Evolutionary conservation across 37 sponge, comb jelly and placozoan species (phyloP), one percentile per base, ranked within the genome.

Genomic region (Cladorhizidae sp.): DNA sequence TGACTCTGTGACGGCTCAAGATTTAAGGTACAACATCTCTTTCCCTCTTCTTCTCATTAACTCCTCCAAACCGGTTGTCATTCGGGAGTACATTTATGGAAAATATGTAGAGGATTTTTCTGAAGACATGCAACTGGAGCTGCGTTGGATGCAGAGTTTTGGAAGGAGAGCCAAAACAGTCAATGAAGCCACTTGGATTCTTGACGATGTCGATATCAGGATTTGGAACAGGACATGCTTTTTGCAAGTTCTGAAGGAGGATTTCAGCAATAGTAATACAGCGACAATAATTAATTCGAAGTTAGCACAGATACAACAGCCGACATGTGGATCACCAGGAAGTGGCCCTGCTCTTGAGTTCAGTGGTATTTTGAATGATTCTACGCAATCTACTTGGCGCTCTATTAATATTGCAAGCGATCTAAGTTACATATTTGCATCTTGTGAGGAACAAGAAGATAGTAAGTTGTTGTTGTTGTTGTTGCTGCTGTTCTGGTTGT

Each of bases 111-210:
- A 23, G 49, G 9, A 41, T 18, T 8, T 18, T n/a, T 41, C 25
- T 5, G 36, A 32, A 32, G 31, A 65, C 35, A 31, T 31, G 20
- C 35, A 29, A 32, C 12, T 32, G 18, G 33, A 65, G 32, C 9
- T 71, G 21, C 72, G 72, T 23, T 71, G 72, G 72, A 42, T 71
- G 43, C 72, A 71, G 38, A 41, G 72, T 41, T 71, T 25, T 71
- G 49, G 49, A 20, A 2, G 11, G 14, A 45, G 6, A 23, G n/a
- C 49, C 49, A 9, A 45, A 9, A 35, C 5, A 11, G 45, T 2
- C 12, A 40, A 71, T 71, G 14, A 45, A 2, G 43, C 72, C 49
- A 71, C 72, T 2, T 71, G 72, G 72, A 14, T 8, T 1, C 23
- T 71, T 36, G 72, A 71, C 38, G 72, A 71, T 14, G 14, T 71